Evolutionary conservation across 2,888 invertebrate species (phyloP).

Genomic region (Marasmarcha lunaedactyla): DNA sequence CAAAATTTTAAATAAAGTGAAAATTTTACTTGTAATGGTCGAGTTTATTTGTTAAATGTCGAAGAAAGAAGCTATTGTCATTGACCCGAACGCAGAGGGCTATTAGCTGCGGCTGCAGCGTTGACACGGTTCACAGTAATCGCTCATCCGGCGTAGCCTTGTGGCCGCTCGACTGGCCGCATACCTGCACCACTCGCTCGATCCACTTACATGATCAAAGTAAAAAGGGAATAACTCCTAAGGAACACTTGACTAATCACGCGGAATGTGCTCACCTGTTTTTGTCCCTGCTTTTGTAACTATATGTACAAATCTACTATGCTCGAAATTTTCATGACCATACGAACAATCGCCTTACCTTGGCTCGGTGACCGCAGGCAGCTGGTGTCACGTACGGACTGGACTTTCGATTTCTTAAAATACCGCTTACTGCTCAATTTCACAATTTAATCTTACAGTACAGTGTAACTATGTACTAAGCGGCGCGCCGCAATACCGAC

Average conservation of each 20-base stretch:
- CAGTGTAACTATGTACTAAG: too few species aligned
- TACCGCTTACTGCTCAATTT: constrained; percentile 32
- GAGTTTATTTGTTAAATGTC: too few species aligned
- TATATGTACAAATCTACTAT: too few species aligned
- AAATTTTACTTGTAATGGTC: too few species aligned
- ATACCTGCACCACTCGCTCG: constrained; percentile 11
- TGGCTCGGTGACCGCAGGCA: constrained; percentile 38
- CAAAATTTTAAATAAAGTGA: too few species aligned
- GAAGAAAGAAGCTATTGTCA: constrained; percentile 14
- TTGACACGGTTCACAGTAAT: constrained; percentile 54
- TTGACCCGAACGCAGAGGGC: constrained; percentile 19
- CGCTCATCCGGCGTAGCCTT: constrained; percentile 55
- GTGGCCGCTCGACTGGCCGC: constrained; percentile 20
- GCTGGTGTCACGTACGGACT: constrained; percentile 37
- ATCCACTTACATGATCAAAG: not conserved
- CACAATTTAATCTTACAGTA: too few species aligned
- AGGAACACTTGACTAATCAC: not conserved
- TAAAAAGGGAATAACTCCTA: constrained; percentile 1
- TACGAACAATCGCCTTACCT: not conserved
- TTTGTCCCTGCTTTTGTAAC: too few species aligned
- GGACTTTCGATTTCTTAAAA: constrained; percentile 49
- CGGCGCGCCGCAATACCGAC: too few species aligned
- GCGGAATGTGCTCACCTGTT: too few species aligned
- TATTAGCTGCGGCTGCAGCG: constrained; percentile 30
- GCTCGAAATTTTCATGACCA: too few species aligned